Evolutionary conservation across 2,888 invertebrate species (phyloP).

Genomic region (Philhelius pedissequus): DNA sequence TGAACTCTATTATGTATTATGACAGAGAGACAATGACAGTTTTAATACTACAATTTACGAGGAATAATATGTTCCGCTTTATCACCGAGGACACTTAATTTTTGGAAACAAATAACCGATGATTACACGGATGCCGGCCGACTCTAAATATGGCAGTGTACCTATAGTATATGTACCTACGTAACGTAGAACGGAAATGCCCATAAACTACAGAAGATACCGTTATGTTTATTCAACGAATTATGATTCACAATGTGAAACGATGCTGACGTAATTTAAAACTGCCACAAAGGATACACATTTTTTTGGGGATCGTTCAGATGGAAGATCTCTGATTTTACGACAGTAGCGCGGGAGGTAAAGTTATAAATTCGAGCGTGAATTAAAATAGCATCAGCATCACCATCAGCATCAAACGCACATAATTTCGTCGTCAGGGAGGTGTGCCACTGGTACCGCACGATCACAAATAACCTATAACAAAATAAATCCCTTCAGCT

Average conservation of each 20-base stretch:
- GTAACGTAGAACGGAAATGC: slow-evolving; percentile 32
- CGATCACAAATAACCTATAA: slow-evolving; percentile 14
- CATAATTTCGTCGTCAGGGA: slow-evolving; percentile 25
- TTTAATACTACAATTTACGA: neutral
- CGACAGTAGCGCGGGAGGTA: slow-evolving; percentile 55
- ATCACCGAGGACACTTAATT: slow-evolving; percentile 42
- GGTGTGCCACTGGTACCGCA: slow-evolving; percentile 45
- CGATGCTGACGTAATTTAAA: slow-evolving; percentile 30
- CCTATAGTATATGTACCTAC: too few species aligned
- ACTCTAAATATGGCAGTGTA: slow-evolving; percentile 4
- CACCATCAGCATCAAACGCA: slow-evolving; percentile 37
- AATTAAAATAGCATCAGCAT: slow-evolving; percentile 43
- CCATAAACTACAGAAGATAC: slow-evolving; percentile 4
- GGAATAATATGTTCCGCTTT: neutral
- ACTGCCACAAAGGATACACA: slow-evolving; percentile 44
- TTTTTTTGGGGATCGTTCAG: slow-evolving; percentile 23
- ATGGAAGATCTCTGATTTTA: slow-evolving; percentile 27
- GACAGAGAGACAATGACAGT: slow-evolving; percentile 24
- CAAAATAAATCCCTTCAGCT: slow-evolving; percentile 36
- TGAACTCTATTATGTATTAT: slow-evolving; percentile 24
- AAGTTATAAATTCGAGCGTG: slow-evolving; percentile 5
- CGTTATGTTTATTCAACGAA: slow-evolving; percentile 39
- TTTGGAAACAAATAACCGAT: slow-evolving; percentile 45
- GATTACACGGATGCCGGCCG: slow-evolving; percentile 6
- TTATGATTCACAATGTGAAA: slow-evolving; percentile 36